Evolutionary conservation across 2,888 invertebrate genomes (phyloP).

Genomic region (Alloplasta piceator): DNA sequence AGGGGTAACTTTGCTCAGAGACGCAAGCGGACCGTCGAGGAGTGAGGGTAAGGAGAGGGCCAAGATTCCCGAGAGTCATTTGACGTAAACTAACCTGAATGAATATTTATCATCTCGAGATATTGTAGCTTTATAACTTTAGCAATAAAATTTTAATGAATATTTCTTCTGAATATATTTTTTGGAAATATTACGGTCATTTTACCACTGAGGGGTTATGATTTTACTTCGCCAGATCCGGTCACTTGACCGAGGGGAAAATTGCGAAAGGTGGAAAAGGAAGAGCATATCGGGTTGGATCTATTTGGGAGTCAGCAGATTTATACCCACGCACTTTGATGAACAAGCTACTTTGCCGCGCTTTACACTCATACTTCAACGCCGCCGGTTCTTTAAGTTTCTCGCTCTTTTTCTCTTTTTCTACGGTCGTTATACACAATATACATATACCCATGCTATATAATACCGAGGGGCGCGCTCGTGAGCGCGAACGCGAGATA

Average conservation of each 20-base stretch:
- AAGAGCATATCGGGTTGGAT: background rate
- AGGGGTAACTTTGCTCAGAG: slow-evolving; percentile 21
- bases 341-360: slow-evolving; percentile 43
- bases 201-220: no score
- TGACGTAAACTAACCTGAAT: no score
- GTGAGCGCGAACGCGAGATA: slow-evolving; percentile 73
- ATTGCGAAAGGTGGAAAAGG: slow-evolving; percentile 16
- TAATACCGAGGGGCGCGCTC: slow-evolving; percentile 45
- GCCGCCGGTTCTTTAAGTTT: slow-evolving; percentile 28
- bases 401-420: slow-evolving; percentile 30
- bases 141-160: no score
- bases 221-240: no score
- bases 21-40: background rate
- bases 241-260: background rate
- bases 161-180: no score
- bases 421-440: slow-evolving; percentile 25
- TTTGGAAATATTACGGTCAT: no score
- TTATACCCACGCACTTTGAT: slow-evolving; percentile 28
- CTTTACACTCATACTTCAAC: slow-evolving; percentile 26
- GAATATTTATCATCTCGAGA: no score
- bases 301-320: slow-evolving; percentile 15
- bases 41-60: background rate
- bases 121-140: no score
- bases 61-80: slow-evolving; percentile 28
- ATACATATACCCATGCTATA: slow-evolving; percentile 24